Evolutionary conservation across 2,113 vertebrate genomes (phyloP).

Genomic region (Spea bombifrons): DNA sequence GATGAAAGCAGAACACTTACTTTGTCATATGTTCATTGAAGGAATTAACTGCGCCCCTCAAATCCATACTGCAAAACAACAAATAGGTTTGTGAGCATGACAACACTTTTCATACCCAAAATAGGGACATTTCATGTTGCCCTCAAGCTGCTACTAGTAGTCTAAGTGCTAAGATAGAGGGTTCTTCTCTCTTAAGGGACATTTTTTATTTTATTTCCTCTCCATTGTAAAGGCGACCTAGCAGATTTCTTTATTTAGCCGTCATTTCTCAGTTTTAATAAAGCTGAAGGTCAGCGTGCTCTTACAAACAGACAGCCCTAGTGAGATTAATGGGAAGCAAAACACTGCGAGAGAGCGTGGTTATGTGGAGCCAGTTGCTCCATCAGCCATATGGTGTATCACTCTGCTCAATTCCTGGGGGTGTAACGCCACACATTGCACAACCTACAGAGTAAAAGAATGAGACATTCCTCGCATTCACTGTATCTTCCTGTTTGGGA

Average conservation of each 20-base stretch:
- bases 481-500: conserved; percentile 24
- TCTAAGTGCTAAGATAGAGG: too few relatives aligned
- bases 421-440: conserved; percentile 31
- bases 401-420: conserved; percentile 7
- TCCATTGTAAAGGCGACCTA: too few relatives aligned
- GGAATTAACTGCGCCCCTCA: neutral
- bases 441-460: conserved; percentile 10
- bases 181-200: too few relatives aligned
- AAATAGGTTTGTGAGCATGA: too few relatives aligned
- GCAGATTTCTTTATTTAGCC: too few relatives aligned
- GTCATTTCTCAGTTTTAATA: too few relatives aligned
- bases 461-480: conserved; percentile 42
- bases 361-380: neutral
- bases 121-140: too few relatives aligned
- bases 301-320: neutral
- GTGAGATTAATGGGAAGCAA: neutral
- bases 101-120: too few relatives aligned
- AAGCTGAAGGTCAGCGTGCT: neutral
- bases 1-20: neutral
- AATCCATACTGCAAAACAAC: neutral
- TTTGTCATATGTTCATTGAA: neutral
- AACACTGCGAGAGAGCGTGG: neutral
- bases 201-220: too few relatives aligned
- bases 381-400: conserved; percentile 23
- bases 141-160: too few relatives aligned